These are phyloP conservation scores for Daktulosphaira vitifoliae DNA, from an alignment of 1,140 invertebrate genomes.

Conservation along the genomic window DNA sequence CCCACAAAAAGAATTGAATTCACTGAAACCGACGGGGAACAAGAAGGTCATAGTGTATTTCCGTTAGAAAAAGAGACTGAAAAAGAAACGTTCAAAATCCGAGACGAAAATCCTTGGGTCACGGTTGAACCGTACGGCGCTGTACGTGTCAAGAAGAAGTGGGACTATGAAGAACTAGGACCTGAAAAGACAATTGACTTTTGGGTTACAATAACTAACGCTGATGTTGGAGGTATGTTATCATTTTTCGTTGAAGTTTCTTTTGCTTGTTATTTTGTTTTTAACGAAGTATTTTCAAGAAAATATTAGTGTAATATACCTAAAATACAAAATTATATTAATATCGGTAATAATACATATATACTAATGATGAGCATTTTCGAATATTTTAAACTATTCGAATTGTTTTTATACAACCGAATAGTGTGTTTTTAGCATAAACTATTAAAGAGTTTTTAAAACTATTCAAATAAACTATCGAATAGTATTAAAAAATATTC, in stretches of 20 bases:
- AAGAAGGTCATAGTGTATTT: conserved; percentile 78
- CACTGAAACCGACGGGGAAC: conserved; percentile 79
- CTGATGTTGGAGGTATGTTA: conserved; percentile 69
- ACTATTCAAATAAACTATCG: too few species aligned
- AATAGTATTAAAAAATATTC: too few species aligned
- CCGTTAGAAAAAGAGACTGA: conserved; percentile 85
- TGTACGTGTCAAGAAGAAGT: conserved; percentile 88
- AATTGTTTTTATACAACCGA: too few species aligned
- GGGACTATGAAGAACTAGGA: conserved; percentile 92
- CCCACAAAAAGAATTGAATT: conserved; percentile 88
- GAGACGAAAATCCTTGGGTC: conserved; percentile 88
- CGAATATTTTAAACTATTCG: too few species aligned
- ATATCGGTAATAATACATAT: too few species aligned
- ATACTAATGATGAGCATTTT: too few species aligned
- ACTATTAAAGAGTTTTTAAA: too few species aligned
- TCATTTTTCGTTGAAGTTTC: conserved; percentile 34
- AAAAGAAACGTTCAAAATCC: conserved; percentile 83
- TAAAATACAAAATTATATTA: too few species aligned
- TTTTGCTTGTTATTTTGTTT: background rate
- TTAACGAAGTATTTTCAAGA: too few species aligned
- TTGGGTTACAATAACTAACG: conserved; percentile 88
- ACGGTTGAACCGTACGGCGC: conserved; percentile 83
- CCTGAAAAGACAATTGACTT: conserved; percentile 93
- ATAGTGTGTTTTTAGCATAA: too few species aligned
- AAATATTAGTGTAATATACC: too few species aligned